Conservation (phyloP, 2,113 vertebrate species). For the Vombatus ursinus region DNA sequence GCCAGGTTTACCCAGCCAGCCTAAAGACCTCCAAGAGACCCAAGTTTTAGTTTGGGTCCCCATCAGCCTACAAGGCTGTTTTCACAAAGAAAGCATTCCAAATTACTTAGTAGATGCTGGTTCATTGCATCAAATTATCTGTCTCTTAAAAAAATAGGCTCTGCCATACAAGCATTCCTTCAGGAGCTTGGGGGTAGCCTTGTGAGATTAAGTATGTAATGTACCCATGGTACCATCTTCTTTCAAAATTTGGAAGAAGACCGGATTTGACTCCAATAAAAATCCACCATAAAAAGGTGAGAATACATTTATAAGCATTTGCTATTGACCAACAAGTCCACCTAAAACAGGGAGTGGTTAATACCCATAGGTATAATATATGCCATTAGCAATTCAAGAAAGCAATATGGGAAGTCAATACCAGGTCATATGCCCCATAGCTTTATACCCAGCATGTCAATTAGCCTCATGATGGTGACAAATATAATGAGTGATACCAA, state of each 20-base stretch:
- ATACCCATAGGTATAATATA: background rate
- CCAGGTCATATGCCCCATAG: constrained; percentile 39
- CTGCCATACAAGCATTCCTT: background rate
- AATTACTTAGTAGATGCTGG: constrained; percentile 7
- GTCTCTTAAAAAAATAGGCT: background rate
- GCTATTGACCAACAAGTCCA: constrained; percentile 34
- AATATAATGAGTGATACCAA: constrained; percentile 60
- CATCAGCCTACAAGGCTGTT: background rate
- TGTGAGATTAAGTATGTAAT: background rate
- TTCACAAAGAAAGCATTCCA: constrained; percentile 6
- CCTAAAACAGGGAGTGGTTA: constrained; percentile 30
- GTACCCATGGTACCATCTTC: background rate
- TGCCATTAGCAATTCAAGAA: constrained; percentile 59
- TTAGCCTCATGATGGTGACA: constrained; percentile 44
- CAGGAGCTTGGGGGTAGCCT: background rate
- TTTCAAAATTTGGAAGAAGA: background rate
- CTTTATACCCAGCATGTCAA: background rate
- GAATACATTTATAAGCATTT: constrained; percentile 22
- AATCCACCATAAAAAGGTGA: constrained; percentile 37
- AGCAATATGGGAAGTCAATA: constrained; percentile 49
- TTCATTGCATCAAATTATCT: background rate
- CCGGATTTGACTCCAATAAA: constrained; percentile 6
- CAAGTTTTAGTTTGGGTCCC: background rate
- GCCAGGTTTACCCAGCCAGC: background rate
- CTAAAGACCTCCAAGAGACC: background rate